Evolutionary conservation across 2,113 vertebrate genomes (phyloP).

Genomic region (Pelodiscus sinensis): DNA sequence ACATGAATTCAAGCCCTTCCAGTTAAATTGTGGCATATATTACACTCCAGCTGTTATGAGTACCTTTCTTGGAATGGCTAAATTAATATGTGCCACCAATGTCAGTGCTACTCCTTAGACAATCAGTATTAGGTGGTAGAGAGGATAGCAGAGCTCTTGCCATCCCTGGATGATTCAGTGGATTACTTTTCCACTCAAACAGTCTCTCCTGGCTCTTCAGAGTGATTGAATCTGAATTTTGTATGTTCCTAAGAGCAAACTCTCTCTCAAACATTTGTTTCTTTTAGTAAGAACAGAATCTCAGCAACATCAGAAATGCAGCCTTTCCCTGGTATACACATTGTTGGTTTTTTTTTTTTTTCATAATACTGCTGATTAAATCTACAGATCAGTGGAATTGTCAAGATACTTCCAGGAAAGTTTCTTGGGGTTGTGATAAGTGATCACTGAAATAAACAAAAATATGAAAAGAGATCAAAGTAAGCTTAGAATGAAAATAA

Average conservation of each 20-base stretch:
- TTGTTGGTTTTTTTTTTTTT: not conserved
- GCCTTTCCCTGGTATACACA: not conserved
- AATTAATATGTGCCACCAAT: constrained; percentile 34
- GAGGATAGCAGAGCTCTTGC: not conserved
- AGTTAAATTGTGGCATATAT: not conserved
- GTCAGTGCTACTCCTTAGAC: constrained; percentile 32
- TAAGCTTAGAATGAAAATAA: not conserved
- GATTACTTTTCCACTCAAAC: constrained; percentile 22
- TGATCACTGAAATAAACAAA: not conserved
- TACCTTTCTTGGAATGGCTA: constrained; percentile 15
- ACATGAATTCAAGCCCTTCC: constrained; percentile 31
- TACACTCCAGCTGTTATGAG: constrained; percentile 22
- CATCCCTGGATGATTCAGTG: not conserved
- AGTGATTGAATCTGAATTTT: not conserved
- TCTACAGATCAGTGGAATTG: not conserved
- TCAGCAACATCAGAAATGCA: not conserved
- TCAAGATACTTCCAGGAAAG: not conserved
- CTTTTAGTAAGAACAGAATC: not conserved
- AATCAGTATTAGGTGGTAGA: not conserved
- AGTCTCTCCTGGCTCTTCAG: constrained; percentile 8
- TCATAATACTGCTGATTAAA: not conserved
- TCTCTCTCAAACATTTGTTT: not conserved
- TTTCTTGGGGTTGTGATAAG: not conserved
- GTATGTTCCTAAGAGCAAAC: constrained; percentile 5
- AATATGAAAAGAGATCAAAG: not conserved